Evolutionary conservation across 2,797 vertebrate genomes (phyloP).

Genomic region (Hydrophis major): DNA sequence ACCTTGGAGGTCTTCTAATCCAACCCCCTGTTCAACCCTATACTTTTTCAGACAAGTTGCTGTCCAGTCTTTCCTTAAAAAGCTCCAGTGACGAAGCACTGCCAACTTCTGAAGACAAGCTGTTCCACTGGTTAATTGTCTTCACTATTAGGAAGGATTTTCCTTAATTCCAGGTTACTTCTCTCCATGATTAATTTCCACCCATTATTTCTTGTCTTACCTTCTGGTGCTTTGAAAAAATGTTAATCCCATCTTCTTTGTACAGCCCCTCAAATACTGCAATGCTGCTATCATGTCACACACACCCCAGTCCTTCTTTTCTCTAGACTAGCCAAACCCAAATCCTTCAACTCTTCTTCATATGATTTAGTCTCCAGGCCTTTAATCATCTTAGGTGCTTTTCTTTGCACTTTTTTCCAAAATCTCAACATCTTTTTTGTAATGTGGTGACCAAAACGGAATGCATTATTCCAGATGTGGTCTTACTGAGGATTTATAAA

Average conservation of each 20-base stretch:
- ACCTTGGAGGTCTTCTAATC: neutral
- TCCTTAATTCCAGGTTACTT: neutral
- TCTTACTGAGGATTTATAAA: neutral
- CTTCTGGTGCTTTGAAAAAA: too few species aligned
- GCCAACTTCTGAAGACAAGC: neutral
- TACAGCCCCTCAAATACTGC: too few species aligned
- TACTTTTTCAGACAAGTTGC: neutral
- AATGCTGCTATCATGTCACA: too few species aligned
- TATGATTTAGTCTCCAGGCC: neutral
- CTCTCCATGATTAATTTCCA: neutral
- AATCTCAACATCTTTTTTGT: neutral
- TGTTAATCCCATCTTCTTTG: too few species aligned
- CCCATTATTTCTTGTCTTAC: too few species aligned
- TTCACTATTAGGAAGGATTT: neutral
- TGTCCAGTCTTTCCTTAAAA: neutral
- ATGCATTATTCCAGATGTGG: neutral
- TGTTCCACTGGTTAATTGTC: neutral
- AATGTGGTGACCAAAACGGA: neutral
- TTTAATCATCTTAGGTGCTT: too few species aligned
- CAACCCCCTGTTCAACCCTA: too few species aligned
- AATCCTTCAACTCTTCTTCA: neutral
- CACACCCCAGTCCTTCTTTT: neutral
- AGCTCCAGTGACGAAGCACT: neutral
- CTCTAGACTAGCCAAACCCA: neutral
- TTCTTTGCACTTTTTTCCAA: neutral